Evolutionary conservation across 2,888 invertebrate species (phyloP), one percentile per base, ranked within the genome.

Genomic region (Acanthosepion esculentum): DNA sequence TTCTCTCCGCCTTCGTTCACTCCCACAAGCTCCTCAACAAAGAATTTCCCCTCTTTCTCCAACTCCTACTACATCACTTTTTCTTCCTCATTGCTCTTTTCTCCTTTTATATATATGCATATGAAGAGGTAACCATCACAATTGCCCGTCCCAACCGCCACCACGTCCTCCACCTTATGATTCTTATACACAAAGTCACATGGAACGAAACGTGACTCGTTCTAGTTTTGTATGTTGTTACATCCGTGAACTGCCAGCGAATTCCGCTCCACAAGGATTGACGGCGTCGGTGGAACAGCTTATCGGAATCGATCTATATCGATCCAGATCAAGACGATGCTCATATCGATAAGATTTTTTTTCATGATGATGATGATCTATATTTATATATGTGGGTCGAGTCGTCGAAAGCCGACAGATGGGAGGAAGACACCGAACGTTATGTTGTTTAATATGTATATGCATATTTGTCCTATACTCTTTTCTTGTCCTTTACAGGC

Each of bases 281-380:
- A 23, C 59, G 59, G 59, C 33, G 78, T 10, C 33, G 78, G n/a
- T 33, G 78, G n/a, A 78, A 78, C 33, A 7, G n/a, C 78, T 33
- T 33, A 12, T 33, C 78, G n/a, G 33, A 12, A 78, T 78, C 78
- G 78, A 78, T 78, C 78, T 1, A 10, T 78, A 78, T 78, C 78
- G 78, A 78, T 78, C 78, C n/a, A 33, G 78, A n/a, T 78, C 78
- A n/a, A 78, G 78, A 78, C 33, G n/a, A 78, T 78, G n/a, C 78
- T 12, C n/a, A 78, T 78, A 12, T 33, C n/a, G 78, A n/a, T 78
- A 29, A 5, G n/a, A 7, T 29, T 23, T 20, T 3, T 78, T 15
- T n/a, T n/a, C n/a, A n/a, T n/a, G 0, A n/a, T 78, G n/a, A 78
- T n/a, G 78, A 78, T 78, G n/a, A 78, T 33, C n/a, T n/a, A 78